Evolutionary conservation across 2,113 vertebrate genomes (phyloP), one percentile per base, ranked within the genome.

Genomic region (Puma concolor): DNA sequence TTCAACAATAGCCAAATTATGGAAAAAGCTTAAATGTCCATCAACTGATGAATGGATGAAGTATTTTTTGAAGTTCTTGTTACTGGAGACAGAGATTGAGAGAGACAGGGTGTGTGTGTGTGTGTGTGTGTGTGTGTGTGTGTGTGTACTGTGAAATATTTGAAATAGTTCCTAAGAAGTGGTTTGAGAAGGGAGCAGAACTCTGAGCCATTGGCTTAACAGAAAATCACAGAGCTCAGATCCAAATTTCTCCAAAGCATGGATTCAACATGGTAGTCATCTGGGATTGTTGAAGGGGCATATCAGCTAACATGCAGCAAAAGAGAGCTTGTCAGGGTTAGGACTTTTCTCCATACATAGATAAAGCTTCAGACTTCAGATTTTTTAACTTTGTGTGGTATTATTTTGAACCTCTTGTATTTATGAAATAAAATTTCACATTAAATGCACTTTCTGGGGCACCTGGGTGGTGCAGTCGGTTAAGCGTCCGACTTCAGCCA

Each of bases 391-490:
- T 82, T 64, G 36, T 84, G 50, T 92, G 33, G 64, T 94, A 6
- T 92, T 86, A 85, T 33, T 97, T 96, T 82, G 88, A 91, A 60
- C 29, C 63, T 50, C 33, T 77, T 92, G 85, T 92, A 69, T 81
- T 87, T 79, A 57, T 90, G 72, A 97, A 95, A 96, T 97, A 96
- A 96, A 97, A 94, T 93, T 94, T 96, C 84, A 96, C 38, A 80
- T 96, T 96, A 96, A 97, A 74, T 93, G 2, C 69, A 79, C 96
- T 97, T 98, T 63, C 95, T 96, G 83, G 36, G 36, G 36, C 36
- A 2, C 36, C 36, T 38, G 36, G 36, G 36, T 38, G 36, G 36
- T 2, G 36, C 36, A 38, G 36, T 38, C 36, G 2, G 36, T 38
- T 38, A 38, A 38, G 36, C 36, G 36, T 38, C 36, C 2, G 36